These are phyloP conservation scores for Aspidoscelis tigris DNA, from an alignment of 2,113 vertebrate genomes.

Conservation along the genomic window DNA sequence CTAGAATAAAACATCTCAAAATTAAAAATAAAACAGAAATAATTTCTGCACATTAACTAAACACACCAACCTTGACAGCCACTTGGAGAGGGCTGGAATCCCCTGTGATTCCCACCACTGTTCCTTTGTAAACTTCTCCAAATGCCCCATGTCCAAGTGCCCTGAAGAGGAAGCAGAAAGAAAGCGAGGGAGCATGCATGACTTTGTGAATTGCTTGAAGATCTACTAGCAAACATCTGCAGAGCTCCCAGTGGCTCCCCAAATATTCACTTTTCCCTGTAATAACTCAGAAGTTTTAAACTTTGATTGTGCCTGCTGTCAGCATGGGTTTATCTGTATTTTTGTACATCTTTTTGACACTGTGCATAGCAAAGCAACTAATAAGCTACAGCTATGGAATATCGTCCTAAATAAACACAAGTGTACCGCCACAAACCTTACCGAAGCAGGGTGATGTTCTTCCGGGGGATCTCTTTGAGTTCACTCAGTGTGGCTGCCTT, in stretches of 20 bases:
- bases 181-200: slow-evolving; percentile 13
- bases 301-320: too few species aligned
- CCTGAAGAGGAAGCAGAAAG: slow-evolving; percentile 65
- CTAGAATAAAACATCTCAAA: neutral
- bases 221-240: too few species aligned
- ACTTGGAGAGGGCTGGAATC: slow-evolving; percentile 86
- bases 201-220: neutral
- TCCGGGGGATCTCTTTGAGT: slow-evolving; percentile 89
- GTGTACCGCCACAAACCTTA: slow-evolving; percentile 52
- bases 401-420: slow-evolving; percentile 5
- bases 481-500: slow-evolving; percentile 83
- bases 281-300: too few species aligned
- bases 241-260: too few species aligned
- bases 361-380: neutral
- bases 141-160: slow-evolving; percentile 92
- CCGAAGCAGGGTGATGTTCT: slow-evolving; percentile 90
- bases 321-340: too few species aligned
- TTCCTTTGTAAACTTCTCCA: slow-evolving; percentile 92
- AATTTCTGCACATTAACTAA: neutral
- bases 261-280: too few species aligned
- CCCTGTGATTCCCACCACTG: slow-evolving; percentile 84
- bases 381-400: neutral
- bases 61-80: slow-evolving; percentile 88
- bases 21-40: neutral
- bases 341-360: too few species aligned